Percentiles rank a stretch among this genome's conserved stretches.
Conservation (phyloP, 2,797 vertebrate species). For the Catharus ustulatus region DNA sequence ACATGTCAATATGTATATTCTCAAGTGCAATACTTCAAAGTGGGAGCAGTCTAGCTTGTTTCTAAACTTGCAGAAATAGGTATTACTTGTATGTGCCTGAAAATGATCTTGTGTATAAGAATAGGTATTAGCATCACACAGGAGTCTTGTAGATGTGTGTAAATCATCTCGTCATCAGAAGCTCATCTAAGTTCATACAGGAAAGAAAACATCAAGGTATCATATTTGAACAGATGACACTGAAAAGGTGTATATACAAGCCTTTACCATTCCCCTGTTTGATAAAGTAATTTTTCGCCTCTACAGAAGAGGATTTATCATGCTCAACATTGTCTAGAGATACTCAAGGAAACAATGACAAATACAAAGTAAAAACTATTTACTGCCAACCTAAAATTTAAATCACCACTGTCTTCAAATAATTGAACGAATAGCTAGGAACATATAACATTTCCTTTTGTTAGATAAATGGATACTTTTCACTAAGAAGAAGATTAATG, state of each 20-base stretch:
- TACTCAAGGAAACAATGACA: not conserved
- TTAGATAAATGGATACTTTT: slow-evolving; percentile 37
- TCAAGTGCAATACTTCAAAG: not conserved
- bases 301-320: not conserved
- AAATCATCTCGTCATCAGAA: not conserved
- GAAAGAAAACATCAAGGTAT: not conserved
- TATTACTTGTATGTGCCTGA: not conserved
- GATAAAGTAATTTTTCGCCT: not conserved
- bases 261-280: not conserved
- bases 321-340: not conserved
- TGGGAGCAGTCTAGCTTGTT: not conserved
- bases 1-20: not conserved
- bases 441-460: not conserved
- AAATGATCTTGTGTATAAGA: not conserved
- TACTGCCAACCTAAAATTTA: not conserved
- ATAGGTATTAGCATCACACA: not conserved
- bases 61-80: not conserved
- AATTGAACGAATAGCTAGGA: not conserved
- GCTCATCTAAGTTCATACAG: not conserved
- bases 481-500: slow-evolving; percentile 35
- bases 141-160: not conserved
- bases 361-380: not conserved
- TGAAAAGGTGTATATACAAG: not conserved
- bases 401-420: not conserved
- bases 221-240: not conserved